Conservation (phyloP, 2,113 vertebrate species). For the Embiotoca jacksoni region DNA sequence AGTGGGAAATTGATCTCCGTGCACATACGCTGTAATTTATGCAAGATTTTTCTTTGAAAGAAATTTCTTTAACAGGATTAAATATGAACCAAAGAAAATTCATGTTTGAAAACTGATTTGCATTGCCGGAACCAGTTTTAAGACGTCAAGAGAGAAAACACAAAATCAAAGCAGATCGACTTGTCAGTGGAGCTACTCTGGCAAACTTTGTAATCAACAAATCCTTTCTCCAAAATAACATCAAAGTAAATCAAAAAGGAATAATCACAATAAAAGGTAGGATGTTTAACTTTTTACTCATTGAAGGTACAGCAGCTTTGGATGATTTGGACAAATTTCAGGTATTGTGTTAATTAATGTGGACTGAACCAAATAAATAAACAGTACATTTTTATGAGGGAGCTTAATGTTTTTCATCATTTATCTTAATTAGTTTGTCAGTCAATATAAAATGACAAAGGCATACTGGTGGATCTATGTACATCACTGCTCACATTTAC, state of each 20-base stretch:
- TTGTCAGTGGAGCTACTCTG: conserved; percentile 9
- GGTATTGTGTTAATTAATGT: conserved; percentile 22
- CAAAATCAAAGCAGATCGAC: conserved; percentile 36
- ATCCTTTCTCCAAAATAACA: no score
- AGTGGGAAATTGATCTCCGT: neutral
- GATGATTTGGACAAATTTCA: conserved; percentile 4
- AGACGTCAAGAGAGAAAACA: conserved; percentile 30
- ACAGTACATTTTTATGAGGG: neutral
- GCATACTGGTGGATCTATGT: conserved; percentile 10
- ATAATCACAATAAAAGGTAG: conserved; percentile 5
- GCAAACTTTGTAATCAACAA: neutral
- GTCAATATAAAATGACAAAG: conserved; percentile 31
- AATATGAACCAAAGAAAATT: conserved; percentile 3
- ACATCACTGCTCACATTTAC: conserved; percentile 37
- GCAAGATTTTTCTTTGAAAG: no score
- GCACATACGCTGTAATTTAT: neutral
- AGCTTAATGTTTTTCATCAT: conserved; percentile 12
- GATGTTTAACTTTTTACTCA: neutral
- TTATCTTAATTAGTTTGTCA: conserved; percentile 22
- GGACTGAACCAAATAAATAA: neutral
- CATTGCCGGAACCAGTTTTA: conserved; percentile 12
- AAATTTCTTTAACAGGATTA: conserved; percentile 3
- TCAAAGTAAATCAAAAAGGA: conserved; percentile 13
- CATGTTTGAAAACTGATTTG: conserved; percentile 19
- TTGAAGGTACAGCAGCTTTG: neutral